Evolutionary conservation across 2,888 invertebrate species (phyloP).

Genomic region (Tinea semifulvella): DNA sequence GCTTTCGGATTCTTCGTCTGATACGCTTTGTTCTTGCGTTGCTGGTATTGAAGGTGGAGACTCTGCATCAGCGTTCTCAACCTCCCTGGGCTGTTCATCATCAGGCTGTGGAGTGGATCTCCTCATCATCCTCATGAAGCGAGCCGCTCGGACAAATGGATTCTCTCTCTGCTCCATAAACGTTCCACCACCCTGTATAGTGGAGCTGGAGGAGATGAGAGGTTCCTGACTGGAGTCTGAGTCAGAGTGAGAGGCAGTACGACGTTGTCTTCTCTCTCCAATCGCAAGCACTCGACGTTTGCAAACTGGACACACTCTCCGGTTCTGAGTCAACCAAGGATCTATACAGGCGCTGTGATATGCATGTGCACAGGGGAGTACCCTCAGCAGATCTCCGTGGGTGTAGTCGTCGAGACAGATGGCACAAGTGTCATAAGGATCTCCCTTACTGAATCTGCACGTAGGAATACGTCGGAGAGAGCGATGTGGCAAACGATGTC

Average conservation of each 20-base stretch:
- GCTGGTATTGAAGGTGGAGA: too few relatives aligned
- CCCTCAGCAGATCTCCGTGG: slow-evolving; percentile 92
- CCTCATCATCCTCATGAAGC: slow-evolving; percentile 37
- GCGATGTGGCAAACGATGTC: slow-evolving; percentile 87
- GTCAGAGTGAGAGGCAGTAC: slow-evolving; percentile 31
- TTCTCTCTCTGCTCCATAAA: slow-evolving; percentile 70
- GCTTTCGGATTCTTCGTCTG: too few relatives aligned
- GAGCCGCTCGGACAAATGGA: slow-evolving; percentile 64
- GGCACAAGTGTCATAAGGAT: slow-evolving; percentile 97
- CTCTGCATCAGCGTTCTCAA: too few relatives aligned
- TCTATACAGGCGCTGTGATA: slow-evolving; percentile 98
- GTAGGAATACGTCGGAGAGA: slow-evolving; percentile 94
- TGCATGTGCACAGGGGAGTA: slow-evolving; percentile 95
- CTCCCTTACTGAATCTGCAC: slow-evolving; percentile 93
- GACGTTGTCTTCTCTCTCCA: slow-evolving; percentile 62
- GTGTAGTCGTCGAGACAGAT: slow-evolving; percentile 98
- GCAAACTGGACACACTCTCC: slow-evolving; percentile 96
- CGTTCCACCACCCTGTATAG: too few relatives aligned
- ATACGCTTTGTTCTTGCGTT: too few relatives aligned
- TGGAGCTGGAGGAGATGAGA: too few relatives aligned
- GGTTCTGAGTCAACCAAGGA: slow-evolving; percentile 97
- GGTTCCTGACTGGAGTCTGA: slow-evolving; percentile 30
- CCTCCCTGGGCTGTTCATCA: slow-evolving; percentile 15
- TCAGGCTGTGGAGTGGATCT: slow-evolving; percentile 16
- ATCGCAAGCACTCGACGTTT: slow-evolving; percentile 93